phyloP scores from a whole-genome alignment of 2,797 vertebrate species.

The Pangasius djambal region DNA sequence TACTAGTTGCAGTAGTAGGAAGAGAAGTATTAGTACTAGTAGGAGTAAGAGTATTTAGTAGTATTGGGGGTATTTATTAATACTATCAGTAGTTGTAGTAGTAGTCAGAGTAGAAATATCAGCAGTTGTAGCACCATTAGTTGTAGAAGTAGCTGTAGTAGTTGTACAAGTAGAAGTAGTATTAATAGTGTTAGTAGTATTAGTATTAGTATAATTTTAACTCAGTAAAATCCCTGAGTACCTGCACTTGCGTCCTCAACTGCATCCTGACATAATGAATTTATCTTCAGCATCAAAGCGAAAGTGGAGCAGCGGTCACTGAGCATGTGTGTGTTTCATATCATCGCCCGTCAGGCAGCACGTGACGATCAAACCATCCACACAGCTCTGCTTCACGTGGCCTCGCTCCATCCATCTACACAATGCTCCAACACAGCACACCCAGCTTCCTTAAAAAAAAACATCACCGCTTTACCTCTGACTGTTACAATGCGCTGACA shows the following conservation, averaged over 20 bases:
- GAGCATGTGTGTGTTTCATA: slow-evolving; percentile 74
- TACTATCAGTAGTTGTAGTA: background rate
- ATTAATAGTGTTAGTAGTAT: too few relatives aligned
- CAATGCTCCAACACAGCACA: too few relatives aligned
- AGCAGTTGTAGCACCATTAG: background rate
- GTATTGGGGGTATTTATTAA: background rate
- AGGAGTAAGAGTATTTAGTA: background rate
- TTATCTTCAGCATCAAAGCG: slow-evolving; percentile 62
- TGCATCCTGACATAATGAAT: too few relatives aligned
- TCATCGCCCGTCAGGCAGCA: slow-evolving; percentile 45
- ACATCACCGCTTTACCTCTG: too few relatives aligned
- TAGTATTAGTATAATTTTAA: background rate
- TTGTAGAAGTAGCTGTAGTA: background rate
- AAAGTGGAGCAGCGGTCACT: slow-evolving; percentile 63
- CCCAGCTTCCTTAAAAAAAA: too few relatives aligned
- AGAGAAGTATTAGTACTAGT: background rate
- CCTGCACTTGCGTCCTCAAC: too few relatives aligned
- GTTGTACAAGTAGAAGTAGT: too few relatives aligned
- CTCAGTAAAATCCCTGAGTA: too few relatives aligned
- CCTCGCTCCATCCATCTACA: too few relatives aligned
- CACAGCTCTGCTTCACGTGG: background rate
- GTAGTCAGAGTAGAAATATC: background rate
- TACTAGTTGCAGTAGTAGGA: background rate
- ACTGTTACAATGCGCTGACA: too few relatives aligned
- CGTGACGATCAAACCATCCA: slow-evolving; percentile 67